Conservation (phyloP, 2,888 invertebrate genomes). For the Spatulosminthurus flaviceps region DNA sequence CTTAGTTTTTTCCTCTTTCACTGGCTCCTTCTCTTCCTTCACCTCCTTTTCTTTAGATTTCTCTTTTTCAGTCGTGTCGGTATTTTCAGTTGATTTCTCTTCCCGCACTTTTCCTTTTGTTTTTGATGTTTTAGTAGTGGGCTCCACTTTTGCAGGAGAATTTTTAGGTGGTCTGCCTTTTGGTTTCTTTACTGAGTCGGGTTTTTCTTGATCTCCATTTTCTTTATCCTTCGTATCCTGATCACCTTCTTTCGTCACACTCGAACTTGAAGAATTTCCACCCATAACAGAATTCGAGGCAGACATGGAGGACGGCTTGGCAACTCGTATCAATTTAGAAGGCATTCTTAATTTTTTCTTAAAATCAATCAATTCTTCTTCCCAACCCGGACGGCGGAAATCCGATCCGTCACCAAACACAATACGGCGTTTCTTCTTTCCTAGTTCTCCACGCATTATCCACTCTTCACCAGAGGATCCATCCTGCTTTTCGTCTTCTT, state of each 20-base stretch:
- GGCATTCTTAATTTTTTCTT: slow-evolving; percentile 87
- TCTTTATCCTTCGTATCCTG: slow-evolving; percentile 58
- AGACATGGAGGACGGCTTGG: slow-evolving; percentile 73
- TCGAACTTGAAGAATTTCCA: slow-evolving; percentile 39
- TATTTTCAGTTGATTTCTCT: slow-evolving; percentile 21
- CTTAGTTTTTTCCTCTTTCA: slow-evolving; percentile 16
- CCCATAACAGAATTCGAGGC: slow-evolving; percentile 70
- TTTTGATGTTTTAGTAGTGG: slow-evolving; percentile 31
- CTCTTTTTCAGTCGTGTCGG: neutral
- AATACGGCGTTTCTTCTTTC: slow-evolving; percentile 57
- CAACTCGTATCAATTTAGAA: slow-evolving; percentile 80
- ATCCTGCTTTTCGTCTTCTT: slow-evolving; percentile 53
- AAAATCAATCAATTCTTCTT: slow-evolving; percentile 82
- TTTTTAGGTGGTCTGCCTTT: slow-evolving; percentile 65
- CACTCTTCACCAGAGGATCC: slow-evolving; percentile 63
- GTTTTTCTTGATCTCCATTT: slow-evolving; percentile 64
- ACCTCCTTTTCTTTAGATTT: slow-evolving; percentile 5
- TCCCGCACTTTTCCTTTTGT: slow-evolving; percentile 25
- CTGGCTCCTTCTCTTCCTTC: slow-evolving; percentile 21
- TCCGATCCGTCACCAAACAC: slow-evolving; percentile 74
- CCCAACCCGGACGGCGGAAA: slow-evolving; percentile 79
- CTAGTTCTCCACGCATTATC: slow-evolving; percentile 62
- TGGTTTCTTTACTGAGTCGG: slow-evolving; percentile 61
- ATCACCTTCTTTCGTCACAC: slow-evolving; percentile 30
- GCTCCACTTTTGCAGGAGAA: slow-evolving; percentile 58